phyloP scores from a whole-genome alignment of 2,888 invertebrate species.

The Colostygia pectinataria region DNA sequence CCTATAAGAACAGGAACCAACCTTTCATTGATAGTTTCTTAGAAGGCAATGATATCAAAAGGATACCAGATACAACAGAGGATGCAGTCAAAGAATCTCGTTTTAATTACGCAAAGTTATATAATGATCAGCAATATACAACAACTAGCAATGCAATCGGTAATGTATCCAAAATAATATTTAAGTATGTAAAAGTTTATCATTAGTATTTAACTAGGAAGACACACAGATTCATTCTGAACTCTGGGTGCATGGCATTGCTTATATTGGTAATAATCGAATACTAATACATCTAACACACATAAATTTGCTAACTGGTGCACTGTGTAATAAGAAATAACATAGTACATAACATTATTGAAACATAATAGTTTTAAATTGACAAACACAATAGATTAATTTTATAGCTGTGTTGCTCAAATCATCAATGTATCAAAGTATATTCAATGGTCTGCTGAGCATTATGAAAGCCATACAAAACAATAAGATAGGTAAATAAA shows the following conservation, averaged over 20 bases:
- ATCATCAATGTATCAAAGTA: no score
- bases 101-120: slow-evolving; percentile 68
- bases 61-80: slow-evolving; percentile 70
- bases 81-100: slow-evolving; percentile 71
- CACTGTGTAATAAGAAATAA: background rate
- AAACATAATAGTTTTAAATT: no score
- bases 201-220: slow-evolving; percentile 45
- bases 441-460: slow-evolving; percentile 30
- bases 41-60: slow-evolving; percentile 59
- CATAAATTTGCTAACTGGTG: slow-evolving; percentile 12
- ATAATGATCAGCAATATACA: slow-evolving; percentile 59
- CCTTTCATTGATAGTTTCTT: slow-evolving; percentile 68
- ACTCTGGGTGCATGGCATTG: slow-evolving; percentile 64
- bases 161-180: slow-evolving; percentile 63
- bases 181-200: no score
- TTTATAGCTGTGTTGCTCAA: background rate
- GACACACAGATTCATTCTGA: slow-evolving; percentile 77
- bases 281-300: slow-evolving; percentile 12
- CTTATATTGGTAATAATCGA: slow-evolving; percentile 19
- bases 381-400: no score
- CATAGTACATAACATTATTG: background rate
- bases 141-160: slow-evolving; percentile 59
- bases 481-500: slow-evolving; percentile 19
- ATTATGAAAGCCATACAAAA: slow-evolving; percentile 25
- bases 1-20: slow-evolving; percentile 58